These are phyloP conservation scores for Thymelicus lineola DNA, from an alignment of 2,888 invertebrate species.

Conservation along the genomic window DNA sequence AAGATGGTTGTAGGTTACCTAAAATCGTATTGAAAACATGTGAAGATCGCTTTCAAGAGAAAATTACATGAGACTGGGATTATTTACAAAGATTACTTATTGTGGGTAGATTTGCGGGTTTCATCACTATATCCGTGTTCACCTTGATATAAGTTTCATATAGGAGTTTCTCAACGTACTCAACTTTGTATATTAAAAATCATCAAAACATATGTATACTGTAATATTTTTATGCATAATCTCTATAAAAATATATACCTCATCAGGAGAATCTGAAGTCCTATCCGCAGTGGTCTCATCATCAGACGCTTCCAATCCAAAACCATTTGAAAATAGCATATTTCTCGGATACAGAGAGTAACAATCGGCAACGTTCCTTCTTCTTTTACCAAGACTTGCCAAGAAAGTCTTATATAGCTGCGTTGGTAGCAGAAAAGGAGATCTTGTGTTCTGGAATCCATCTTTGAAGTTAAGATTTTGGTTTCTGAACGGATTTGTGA, in stretches of 20 bases:
- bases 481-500: conserved; percentile 74
- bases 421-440: conserved; percentile 88
- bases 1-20: no score
- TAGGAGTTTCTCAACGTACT: no score
- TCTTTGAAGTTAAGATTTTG: conserved; percentile 74
- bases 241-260: conserved; percentile 61
- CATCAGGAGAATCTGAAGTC: conserved; percentile 77
- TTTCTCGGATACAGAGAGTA: conserved; percentile 82
- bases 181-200: no score
- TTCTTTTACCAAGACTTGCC: conserved; percentile 85
- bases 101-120: no score
- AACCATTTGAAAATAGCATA: conserved; percentile 82
- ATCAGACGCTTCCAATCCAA: conserved; percentile 75
- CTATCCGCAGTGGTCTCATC: conserved; percentile 75
- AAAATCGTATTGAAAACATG: no score
- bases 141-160: no score
- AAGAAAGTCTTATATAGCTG: conserved; percentile 92
- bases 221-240: no score
- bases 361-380: conserved; percentile 76
- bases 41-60: no score
- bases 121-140: no score
- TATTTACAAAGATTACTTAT: no score
- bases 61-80: no score
- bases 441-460: conserved; percentile 65
- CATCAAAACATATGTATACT: no score